Evolutionary conservation across 2,797 vertebrate species (phyloP), one percentile per base, ranked within the genome.

Genomic region (Scleropages formosus): DNA sequence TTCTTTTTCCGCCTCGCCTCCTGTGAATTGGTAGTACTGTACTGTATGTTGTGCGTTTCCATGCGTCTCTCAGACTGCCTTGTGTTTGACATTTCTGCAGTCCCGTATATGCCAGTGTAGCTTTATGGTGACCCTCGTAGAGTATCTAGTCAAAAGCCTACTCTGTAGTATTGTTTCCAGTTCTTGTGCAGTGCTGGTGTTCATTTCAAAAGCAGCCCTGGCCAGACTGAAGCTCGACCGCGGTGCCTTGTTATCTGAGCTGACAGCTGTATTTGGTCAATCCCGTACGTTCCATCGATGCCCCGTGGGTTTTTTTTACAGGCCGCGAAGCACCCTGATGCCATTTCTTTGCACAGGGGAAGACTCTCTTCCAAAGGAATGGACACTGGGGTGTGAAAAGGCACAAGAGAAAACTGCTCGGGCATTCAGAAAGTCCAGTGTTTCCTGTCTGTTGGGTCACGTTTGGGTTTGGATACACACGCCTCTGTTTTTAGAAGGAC

Each of bases 21-120:
- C 87, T 83, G 78, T 80, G 66, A 72, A 85, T 88, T 88, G 78
- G 77, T 61, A 49, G 51, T 80, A 85, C n/a, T n/a, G n/a, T n/a
- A n/a, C n/a, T n/a, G n/a, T n/a, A n/a, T 88, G 72, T 84, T 87
- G 84, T 86, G 76, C 83, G 84, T 87, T 86, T 86, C 85, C 85
- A 27, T 69, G 87, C n/a, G n/a, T n/a, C 86, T 77, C 75, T 89
- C 76, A 84, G 88, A 93, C 85, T 89, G 89, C 90, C 92, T 93
- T 91, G 88, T 89, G 88, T 76, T 86, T 80, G 90, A 84, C 87
- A 89, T 88, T 88, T 79, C 83, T 75, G 78, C 88, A 87, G 94
- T 94, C 92, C 89, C 86, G 79, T 72, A 78, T 84, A 87, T 79
- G 82, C 92, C 91, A 91, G 87, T 92, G 92, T 91, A 92, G 90